These are phyloP conservation scores for Oncorhynchus keta DNA, from an alignment of 2,113 vertebrate genomes.

Conservation along the genomic window DNA sequence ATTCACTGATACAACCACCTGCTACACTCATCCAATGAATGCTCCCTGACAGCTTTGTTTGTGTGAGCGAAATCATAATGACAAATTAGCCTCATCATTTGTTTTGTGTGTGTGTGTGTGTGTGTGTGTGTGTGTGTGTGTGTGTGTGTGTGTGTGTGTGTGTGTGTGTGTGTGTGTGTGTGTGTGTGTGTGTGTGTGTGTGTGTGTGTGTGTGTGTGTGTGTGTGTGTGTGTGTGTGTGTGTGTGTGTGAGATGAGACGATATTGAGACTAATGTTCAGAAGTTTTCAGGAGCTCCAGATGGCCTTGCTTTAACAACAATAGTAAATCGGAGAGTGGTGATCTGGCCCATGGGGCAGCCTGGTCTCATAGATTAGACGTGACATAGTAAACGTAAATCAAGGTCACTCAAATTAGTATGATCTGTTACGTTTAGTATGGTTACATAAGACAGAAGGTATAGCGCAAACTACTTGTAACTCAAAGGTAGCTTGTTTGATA, in stretches of 20 bases:
- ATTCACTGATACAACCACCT: slow-evolving; percentile 25
- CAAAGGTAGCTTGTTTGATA: too few species aligned
- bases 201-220: background rate
- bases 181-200: background rate
- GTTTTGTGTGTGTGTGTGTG: background rate
- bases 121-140: background rate
- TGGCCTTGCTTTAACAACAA: slow-evolving; percentile 57
- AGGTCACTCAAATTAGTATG: too few species aligned
- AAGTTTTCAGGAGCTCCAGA: slow-evolving; percentile 54
- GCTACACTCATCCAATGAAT: background rate
- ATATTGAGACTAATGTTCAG: slow-evolving; percentile 30
- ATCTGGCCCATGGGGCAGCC: slow-evolving; percentile 13
- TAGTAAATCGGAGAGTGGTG: slow-evolving; percentile 64
- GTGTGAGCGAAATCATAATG: background rate
- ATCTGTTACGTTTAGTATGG: too few species aligned
- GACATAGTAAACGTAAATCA: too few species aligned
- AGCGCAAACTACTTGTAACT: too few species aligned
- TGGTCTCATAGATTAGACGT: too few species aligned
- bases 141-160: background rate
- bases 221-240: background rate
- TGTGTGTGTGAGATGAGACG: background rate
- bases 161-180: too few species aligned
- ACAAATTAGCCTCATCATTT: background rate
- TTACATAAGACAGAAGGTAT: too few species aligned
- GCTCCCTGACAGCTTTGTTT: background rate